Conservation (phyloP, 1,140 invertebrate species). For the Samia ricini region DNA sequence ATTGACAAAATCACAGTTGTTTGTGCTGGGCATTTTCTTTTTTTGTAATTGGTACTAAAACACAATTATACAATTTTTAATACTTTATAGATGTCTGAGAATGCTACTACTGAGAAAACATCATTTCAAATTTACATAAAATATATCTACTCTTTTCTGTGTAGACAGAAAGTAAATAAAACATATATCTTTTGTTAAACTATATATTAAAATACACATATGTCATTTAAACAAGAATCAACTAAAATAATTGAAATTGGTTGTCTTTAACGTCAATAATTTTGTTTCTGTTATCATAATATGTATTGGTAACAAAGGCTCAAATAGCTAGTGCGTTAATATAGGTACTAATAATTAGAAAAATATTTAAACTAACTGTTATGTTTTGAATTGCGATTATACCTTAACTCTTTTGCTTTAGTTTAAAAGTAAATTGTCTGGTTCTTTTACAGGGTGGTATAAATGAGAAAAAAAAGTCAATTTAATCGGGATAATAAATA, state of each 20-base stretch:
- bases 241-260: neutral
- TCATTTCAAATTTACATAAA: no score
- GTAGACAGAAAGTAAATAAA: neutral
- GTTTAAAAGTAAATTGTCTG: conserved; percentile 19
- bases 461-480: conserved; percentile 31
- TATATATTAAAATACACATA: neutral
- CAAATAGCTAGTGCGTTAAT: neutral
- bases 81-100: no score
- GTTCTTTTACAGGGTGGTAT: conserved; percentile 51
- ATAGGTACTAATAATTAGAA: neutral
- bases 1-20: no score
- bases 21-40: no score
- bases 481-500: neutral
- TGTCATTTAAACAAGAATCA: neutral
- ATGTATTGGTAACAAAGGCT: neutral
- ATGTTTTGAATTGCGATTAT: neutral
- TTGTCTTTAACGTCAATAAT: neutral
- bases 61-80: no score
- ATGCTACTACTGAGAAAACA: no score
- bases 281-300: neutral
- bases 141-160: no score
- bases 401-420: neutral
- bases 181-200: neutral
- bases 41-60: no score
- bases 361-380: neutral